phyloP scores from a whole-genome alignment of 2,888 invertebrate species.

The Acanthosepion lycidas region DNA sequence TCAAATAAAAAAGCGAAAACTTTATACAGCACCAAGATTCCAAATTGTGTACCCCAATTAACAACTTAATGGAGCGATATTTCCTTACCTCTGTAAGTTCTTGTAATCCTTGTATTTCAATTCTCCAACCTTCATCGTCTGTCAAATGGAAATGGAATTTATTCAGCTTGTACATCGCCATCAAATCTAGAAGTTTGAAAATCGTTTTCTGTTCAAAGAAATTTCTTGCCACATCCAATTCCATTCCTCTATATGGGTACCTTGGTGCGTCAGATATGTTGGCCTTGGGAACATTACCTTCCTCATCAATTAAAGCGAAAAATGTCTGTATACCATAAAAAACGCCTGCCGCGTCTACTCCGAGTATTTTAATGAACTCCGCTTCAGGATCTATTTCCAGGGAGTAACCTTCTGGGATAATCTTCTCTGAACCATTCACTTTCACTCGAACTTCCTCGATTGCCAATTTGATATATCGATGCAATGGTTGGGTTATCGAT shows the following conservation, averaged over 20 bases:
- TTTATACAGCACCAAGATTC: too few relatives aligned
- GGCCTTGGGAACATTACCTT: constrained; percentile 53
- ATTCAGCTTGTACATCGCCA: constrained; percentile 55
- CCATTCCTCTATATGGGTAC: constrained; percentile 53
- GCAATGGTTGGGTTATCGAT: background rate
- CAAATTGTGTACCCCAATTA: too few relatives aligned
- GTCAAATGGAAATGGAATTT: constrained; percentile 54
- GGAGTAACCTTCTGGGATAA: background rate
- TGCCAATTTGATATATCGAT: background rate
- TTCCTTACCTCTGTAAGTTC: constrained; percentile 53
- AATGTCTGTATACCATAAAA: constrained; percentile 53
- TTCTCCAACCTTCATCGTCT: constrained; percentile 56
- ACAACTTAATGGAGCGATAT: background rate
- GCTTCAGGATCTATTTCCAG: background rate
- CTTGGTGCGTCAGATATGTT: constrained; percentile 51
- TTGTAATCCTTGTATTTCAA: constrained; percentile 52
- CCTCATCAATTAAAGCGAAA: constrained; percentile 49
- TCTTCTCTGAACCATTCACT: background rate
- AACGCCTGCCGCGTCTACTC: constrained; percentile 48
- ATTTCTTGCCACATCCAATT: constrained; percentile 56
- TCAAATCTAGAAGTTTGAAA: constrained; percentile 53
- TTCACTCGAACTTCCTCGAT: background rate
- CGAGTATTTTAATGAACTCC: constrained; percentile 39
- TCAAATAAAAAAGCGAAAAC: too few relatives aligned
- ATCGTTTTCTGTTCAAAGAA: constrained; percentile 56